These are phyloP conservation scores for Acanthornis magna DNA, from an alignment of 2,797 vertebrate species.

Conservation along the genomic window DNA sequence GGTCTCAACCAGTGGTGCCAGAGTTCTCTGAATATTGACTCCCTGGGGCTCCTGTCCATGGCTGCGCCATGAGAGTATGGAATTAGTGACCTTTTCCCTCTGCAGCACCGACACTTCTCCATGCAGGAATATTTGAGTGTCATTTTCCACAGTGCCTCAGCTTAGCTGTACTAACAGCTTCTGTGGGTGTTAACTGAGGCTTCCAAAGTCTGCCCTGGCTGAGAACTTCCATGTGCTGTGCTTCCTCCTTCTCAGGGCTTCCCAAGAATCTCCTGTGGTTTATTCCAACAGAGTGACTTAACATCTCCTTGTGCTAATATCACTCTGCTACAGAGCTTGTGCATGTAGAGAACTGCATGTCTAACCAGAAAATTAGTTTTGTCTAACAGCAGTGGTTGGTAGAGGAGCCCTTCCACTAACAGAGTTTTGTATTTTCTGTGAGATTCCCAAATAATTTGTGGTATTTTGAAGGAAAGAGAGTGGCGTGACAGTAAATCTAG, in stretches of 20 bases:
- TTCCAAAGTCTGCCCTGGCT: background rate
- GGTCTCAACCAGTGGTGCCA: background rate
- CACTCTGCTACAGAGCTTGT: constrained; percentile 7
- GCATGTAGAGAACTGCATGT: constrained; percentile 52
- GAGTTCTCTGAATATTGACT: background rate
- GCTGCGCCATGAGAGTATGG: background rate
- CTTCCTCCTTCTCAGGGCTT: background rate
- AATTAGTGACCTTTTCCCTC: background rate
- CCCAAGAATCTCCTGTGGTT: background rate
- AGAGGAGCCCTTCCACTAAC: background rate
- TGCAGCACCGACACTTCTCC: background rate
- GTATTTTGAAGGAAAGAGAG: background rate
- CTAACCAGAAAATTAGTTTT: background rate
- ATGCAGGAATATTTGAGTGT: background rate
- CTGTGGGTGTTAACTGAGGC: background rate
- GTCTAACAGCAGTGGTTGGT: constrained; percentile 11
- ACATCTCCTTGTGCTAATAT: background rate
- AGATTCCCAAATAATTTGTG: background rate
- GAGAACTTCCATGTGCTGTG: background rate
- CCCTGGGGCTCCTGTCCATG: background rate
- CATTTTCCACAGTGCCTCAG: background rate
- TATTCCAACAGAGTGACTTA: background rate
- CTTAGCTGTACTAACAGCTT: background rate
- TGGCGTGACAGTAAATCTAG: background rate
- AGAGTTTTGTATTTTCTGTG: background rate